phyloP scores from a whole-genome alignment of 2,797 vertebrate genomes.

The Neoniphon sammara region DNA sequence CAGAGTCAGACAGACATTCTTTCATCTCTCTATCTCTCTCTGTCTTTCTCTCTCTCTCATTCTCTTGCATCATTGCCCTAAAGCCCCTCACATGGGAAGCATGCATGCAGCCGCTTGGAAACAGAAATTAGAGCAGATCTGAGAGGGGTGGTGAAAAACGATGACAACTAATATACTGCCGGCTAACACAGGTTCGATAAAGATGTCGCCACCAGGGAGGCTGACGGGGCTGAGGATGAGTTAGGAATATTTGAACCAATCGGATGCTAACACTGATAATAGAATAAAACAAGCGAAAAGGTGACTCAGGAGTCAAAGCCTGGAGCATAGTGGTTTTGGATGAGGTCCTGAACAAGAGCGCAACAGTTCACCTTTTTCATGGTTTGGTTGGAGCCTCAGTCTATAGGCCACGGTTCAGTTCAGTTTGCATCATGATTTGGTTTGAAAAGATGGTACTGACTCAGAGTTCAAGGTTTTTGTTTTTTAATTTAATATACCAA shows the following conservation, averaged over 20 bases:
- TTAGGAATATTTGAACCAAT: conserved; percentile 46
- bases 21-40: conserved; percentile 38
- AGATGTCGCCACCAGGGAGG: conserved; percentile 42
- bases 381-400: too few species aligned
- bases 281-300: conserved; percentile 35
- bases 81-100: conserved; percentile 77
- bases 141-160: conserved; percentile 61
- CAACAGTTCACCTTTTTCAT: too few species aligned
- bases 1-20: conserved; percentile 24
- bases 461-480: too few species aligned
- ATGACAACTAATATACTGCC: conserved; percentile 54
- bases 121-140: conserved; percentile 74
- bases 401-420: too few species aligned
- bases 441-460: too few species aligned
- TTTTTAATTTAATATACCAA: too few species aligned
- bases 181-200: conserved; percentile 61
- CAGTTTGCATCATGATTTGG: too few species aligned
- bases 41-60: conserved; percentile 12
- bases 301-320: neutral
- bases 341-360: conserved; percentile 5
- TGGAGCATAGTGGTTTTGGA: conserved; percentile 11
- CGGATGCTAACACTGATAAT: conserved; percentile 52
- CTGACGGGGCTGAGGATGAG: conserved; percentile 54
- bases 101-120: conserved; percentile 72
- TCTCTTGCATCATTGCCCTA: conserved; percentile 71